A percentile compares a stretch with the other conserved stretches of the same genome.
phyloP scores from a whole-genome alignment of 2,113 vertebrate genomes.

The Trichechus manatus region DNA sequence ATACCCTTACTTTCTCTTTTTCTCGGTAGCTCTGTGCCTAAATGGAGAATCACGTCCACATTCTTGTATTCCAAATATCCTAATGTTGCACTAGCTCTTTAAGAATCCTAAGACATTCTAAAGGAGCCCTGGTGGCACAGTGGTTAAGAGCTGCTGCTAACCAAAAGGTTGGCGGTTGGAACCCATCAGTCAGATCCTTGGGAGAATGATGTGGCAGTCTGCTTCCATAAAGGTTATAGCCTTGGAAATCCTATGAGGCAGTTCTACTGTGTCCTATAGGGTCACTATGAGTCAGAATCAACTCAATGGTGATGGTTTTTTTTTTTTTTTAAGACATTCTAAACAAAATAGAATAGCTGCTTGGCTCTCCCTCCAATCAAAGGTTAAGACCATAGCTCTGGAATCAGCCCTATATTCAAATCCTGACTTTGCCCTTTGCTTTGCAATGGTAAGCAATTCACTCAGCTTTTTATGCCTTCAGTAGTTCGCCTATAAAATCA shows the following conservation, averaged over 20 bases:
- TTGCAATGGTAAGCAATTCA: constrained; percentile 21
- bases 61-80: neutral
- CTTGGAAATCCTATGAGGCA: too few relatives aligned
- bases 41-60: neutral
- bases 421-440: neutral
- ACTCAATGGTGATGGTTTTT: neutral
- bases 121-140: neutral
- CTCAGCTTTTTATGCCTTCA: neutral
- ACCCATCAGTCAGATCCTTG: neutral
- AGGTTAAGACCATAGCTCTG: neutral
- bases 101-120: neutral
- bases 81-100: neutral
- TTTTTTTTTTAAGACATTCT: neutral
- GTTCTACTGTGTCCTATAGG: neutral
- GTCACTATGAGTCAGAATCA: neutral
- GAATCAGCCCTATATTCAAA: neutral
- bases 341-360: neutral
- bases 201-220: neutral
- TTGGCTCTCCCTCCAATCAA: neutral
- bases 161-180: neutral
- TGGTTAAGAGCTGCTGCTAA: neutral
- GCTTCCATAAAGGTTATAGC: neutral
- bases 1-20: neutral
- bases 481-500: neutral
- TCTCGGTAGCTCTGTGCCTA: neutral